Conservation (phyloP, 2,888 invertebrate species). For the Himalopsyche tibetana region DNA sequence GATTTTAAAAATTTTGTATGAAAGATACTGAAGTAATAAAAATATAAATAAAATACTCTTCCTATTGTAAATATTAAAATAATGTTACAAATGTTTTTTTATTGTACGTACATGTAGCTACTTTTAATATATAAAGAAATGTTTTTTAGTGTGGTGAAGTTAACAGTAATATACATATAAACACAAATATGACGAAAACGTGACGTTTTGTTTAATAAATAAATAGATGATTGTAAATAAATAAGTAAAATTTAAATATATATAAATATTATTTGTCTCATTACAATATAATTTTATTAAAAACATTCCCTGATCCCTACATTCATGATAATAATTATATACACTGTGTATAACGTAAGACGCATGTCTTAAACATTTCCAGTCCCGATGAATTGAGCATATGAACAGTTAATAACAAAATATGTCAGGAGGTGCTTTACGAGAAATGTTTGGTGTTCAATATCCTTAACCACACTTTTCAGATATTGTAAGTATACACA, state of each 20-base stretch:
- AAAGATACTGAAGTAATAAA: conserved; percentile 20
- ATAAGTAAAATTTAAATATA: conserved; percentile 63
- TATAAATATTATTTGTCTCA: conserved; percentile 59
- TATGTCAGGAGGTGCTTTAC: too few species aligned
- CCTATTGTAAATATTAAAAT: conserved; percentile 62
- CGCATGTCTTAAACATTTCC: too few species aligned
- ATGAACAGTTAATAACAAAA: too few species aligned
- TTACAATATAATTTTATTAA: conserved; percentile 1
- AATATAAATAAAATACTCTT: conserved; percentile 55
- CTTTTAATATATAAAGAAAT: conserved; percentile 52
- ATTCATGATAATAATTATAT: too few species aligned
- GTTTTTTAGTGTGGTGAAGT: conserved; percentile 60
- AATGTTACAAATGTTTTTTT: conserved; percentile 58
- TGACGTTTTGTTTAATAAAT: conserved; percentile 61
- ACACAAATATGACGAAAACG: conserved; percentile 44
- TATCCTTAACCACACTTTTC: too few species aligned
- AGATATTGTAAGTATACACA: too few species aligned
- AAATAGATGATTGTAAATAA: conserved; percentile 64
- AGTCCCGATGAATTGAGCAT: too few species aligned
- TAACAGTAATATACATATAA: conserved; percentile 46
- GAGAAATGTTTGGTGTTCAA: too few species aligned
- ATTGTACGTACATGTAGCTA: conserved; percentile 57
- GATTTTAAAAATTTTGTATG: background rate
- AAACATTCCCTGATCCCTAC: too few species aligned
- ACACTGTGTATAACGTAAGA: too few species aligned